A percentile compares a stretch with the other conserved stretches of the same genome.
phyloP scores from a whole-genome alignment of 2,888 invertebrate species.

The Drosophila stalkeri region DNA sequence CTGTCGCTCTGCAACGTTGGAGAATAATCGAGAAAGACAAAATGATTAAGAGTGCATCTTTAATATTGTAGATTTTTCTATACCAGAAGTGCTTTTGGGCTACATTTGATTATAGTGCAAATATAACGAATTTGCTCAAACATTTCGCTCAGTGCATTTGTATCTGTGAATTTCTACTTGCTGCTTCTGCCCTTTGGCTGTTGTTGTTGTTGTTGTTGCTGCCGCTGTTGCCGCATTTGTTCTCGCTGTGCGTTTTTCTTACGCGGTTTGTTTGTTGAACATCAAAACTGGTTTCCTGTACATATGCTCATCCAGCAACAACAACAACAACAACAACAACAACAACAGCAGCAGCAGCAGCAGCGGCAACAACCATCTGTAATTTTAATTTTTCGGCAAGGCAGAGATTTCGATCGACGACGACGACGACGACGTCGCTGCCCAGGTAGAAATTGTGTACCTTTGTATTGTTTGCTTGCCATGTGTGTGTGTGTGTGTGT shows the following conservation, averaged over 20 bases:
- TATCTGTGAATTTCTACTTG: slow-evolving; percentile 69
- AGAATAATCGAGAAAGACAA: not conserved
- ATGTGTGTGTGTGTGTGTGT: slow-evolving; percentile 24
- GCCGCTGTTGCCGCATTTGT: slow-evolving; percentile 56
- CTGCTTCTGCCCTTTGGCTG: slow-evolving; percentile 61
- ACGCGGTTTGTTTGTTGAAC: slow-evolving; percentile 75
- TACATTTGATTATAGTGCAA: not conserved
- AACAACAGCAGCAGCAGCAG: slow-evolving; percentile 33
- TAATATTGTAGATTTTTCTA: not conserved
- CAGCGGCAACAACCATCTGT: slow-evolving; percentile 66
- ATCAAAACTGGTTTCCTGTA: slow-evolving; percentile 81
- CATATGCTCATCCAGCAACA: slow-evolving; percentile 78
- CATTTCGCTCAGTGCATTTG: slow-evolving; percentile 37
- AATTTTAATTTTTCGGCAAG: slow-evolving; percentile 79
- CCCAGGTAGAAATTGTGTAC: slow-evolving; percentile 78
- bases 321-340: slow-evolving; percentile 41
- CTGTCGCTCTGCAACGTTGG: not conserved
- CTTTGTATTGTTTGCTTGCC: slow-evolving; percentile 62
- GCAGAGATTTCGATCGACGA: slow-evolving; percentile 76
- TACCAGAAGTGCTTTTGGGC: not conserved
- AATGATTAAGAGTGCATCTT: not conserved
- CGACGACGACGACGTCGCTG: slow-evolving; percentile 50
- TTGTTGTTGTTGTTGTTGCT: slow-evolving; percentile 28
- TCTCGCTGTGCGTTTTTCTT: slow-evolving; percentile 71
- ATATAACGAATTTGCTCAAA: not conserved